Conservation (phyloP, 1,140 invertebrate species). For the Fragariocoptes setiger region DNA sequence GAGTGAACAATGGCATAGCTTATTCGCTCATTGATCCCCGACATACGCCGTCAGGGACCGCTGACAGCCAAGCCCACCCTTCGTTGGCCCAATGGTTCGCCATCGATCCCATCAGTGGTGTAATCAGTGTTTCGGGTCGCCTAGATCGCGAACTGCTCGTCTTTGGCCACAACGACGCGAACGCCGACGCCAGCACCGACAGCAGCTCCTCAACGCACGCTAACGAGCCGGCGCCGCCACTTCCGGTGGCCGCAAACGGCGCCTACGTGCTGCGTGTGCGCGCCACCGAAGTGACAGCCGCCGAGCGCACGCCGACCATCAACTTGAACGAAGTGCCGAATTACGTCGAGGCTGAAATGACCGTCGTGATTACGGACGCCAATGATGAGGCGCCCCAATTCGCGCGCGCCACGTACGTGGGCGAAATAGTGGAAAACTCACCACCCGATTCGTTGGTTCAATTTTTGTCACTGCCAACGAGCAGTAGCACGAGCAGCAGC, state of each 20-base stretch:
- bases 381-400: constrained; percentile 75
- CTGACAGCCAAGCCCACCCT: too few species aligned
- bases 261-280: constrained; percentile 54
- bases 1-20: constrained; percentile 51
- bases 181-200: constrained; percentile 21
- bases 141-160: constrained; percentile 34
- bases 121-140: constrained; percentile 35
- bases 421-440: constrained; percentile 66
- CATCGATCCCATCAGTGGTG: constrained; percentile 42
- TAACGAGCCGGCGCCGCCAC: not conserved
- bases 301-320: constrained; percentile 30
- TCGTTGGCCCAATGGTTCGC: constrained; percentile 26
- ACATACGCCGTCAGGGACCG: constrained; percentile 9
- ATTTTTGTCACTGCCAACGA: constrained; percentile 21
- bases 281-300: constrained; percentile 30
- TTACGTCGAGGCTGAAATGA: constrained; percentile 60
- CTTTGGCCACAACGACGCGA: not conserved
- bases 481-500: not conserved
- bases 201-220: constrained; percentile 18
- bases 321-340: too few species aligned
- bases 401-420: constrained; percentile 36
- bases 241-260: constrained; percentile 26
- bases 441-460: constrained; percentile 58
- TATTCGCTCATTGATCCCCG: constrained; percentile 37
- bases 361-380: constrained; percentile 64